These are phyloP conservation scores for Nomada goodeniana DNA, from an alignment of 2,888 invertebrate species.

Conservation along the genomic window DNA sequence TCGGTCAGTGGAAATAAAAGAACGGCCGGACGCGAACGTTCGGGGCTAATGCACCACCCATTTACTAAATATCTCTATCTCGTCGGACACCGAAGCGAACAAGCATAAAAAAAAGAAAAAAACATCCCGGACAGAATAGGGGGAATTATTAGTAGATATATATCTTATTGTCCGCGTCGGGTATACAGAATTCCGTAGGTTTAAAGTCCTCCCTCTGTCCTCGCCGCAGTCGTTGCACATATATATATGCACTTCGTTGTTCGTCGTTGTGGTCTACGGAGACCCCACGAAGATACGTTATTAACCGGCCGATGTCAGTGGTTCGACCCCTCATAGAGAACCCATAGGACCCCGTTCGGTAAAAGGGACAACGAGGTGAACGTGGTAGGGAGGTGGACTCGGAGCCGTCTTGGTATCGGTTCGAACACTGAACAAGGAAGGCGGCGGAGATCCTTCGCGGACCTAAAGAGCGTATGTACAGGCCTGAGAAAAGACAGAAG, in stretches of 20 bases:
- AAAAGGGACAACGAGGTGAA: slow-evolving; percentile 55
- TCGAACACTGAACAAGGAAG: slow-evolving; percentile 41
- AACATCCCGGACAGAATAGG: neutral
- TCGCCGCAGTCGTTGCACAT: slow-evolving; percentile 5
- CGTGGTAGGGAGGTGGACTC: slow-evolving; percentile 1
- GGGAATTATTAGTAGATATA: slow-evolving; percentile 57
- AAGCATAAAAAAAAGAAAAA: neutral
- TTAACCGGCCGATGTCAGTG: slow-evolving; percentile 81
- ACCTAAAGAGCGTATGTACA: slow-evolving; percentile 16
- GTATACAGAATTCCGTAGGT: slow-evolving; percentile 60
- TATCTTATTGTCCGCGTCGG: slow-evolving; percentile 73
- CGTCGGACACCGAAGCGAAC: slow-evolving; percentile 10
- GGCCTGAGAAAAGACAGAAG: slow-evolving; percentile 57
- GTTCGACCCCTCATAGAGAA: slow-evolving; percentile 82
- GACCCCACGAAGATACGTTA: slow-evolving; percentile 77
- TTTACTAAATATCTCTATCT: slow-evolving; percentile 56
- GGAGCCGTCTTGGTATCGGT: slow-evolving; percentile 42
- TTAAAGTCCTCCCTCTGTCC: slow-evolving; percentile 35
- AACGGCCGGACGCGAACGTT: neutral
- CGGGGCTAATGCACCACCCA: slow-evolving; percentile 39
- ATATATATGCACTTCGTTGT: neutral
- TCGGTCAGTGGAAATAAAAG: slow-evolving; percentile 8
- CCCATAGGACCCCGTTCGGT: slow-evolving; percentile 73
- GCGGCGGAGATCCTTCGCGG: slow-evolving; percentile 26
- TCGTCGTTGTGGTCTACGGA: slow-evolving; percentile 67